A percentile compares a stretch with the other conserved stretches of the same genome.
Conservation (phyloP, 2,888 invertebrate genomes). For the Watsonalla cultraria region DNA sequence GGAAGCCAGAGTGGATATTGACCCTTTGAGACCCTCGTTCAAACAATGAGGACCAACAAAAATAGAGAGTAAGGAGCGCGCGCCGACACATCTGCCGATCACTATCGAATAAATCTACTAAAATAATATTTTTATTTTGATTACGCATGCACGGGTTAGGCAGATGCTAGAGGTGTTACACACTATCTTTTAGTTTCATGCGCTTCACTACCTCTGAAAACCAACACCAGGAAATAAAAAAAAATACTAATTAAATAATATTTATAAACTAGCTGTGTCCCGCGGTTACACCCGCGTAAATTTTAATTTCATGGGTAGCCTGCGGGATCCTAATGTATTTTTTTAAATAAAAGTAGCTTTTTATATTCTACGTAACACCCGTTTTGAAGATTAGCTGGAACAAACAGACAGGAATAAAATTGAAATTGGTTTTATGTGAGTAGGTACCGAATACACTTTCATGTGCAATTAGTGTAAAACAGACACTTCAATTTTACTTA, state of each 20-base stretch:
- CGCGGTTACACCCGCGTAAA: no score
- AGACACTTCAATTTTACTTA: no score
- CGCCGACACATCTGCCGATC: conserved; percentile 69
- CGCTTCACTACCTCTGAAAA: conserved; percentile 4
- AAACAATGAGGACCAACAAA: conserved; percentile 69
- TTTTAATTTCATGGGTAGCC: no score
- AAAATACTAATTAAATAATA: neutral
- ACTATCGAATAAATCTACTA: conserved; percentile 77
- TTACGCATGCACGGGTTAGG: conserved; percentile 69
- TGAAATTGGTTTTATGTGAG: no score
- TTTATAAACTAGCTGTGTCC: no score
- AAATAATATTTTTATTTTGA: conserved; percentile 79
- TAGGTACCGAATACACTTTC: no score
- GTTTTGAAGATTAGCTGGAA: no score
- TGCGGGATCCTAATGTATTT: no score
- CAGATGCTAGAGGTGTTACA: conserved; percentile 62
- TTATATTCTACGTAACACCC: no score
- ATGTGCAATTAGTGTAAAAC: no score
- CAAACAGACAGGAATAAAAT: no score
- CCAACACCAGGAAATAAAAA: neutral
- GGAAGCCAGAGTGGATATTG: conserved; percentile 68
- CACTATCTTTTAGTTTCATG: conserved; percentile 21
- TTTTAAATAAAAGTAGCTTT: no score
- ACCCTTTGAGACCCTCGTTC: conserved; percentile 59
- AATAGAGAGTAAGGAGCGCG: conserved; percentile 56